A percentile compares a stretch with the other conserved stretches of the same genome.
Evolutionary conservation across 2,113 vertebrate genomes (phyloP).

Genomic region (Ictalurus furcatus): DNA sequence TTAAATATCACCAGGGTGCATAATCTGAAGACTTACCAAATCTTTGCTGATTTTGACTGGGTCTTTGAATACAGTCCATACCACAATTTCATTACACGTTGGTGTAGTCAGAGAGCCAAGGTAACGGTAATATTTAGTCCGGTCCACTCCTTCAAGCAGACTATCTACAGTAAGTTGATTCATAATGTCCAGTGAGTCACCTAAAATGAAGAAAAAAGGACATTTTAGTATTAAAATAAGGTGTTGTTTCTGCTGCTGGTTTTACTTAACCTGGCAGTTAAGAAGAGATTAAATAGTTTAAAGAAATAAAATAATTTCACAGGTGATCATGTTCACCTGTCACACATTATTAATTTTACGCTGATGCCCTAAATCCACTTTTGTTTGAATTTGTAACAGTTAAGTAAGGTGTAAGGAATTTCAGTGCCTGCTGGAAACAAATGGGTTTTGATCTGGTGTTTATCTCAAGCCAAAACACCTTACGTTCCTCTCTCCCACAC

Average conservation of each 20-base stretch:
- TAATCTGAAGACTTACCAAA: constrained; percentile 57
- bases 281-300: neutral
- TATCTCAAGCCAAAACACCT: neutral
- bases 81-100: constrained; percentile 62
- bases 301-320: neutral
- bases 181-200: neutral
- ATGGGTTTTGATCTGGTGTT: neutral
- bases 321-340: neutral
- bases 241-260: neutral
- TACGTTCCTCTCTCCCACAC: neutral
- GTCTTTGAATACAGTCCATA: constrained; percentile 77
- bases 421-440: neutral
- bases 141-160: constrained; percentile 66
- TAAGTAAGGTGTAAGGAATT: neutral
- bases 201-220: constrained; percentile 26
- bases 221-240: neutral
- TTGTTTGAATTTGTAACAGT: too few species aligned
- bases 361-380: neutral
- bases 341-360: neutral
- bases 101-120: constrained; percentile 75
- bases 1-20: neutral
- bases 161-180: constrained; percentile 59
- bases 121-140: constrained; percentile 69
- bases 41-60: constrained; percentile 66
- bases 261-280: neutral